phyloP scores from a whole-genome alignment of 1,140 invertebrate genomes.

The Rhizoglyphus robini region DNA sequence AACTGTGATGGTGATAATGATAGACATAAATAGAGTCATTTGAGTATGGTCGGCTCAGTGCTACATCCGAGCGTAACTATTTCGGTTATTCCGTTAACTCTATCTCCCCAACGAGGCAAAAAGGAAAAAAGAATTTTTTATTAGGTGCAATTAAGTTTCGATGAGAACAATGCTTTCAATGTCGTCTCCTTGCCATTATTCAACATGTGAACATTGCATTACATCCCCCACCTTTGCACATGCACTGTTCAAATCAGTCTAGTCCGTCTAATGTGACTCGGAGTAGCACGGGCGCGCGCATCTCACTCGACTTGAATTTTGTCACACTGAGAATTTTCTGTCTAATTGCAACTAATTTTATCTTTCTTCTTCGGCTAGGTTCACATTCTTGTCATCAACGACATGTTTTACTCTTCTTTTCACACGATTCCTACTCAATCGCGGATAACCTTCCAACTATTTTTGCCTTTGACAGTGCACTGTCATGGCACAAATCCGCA shows the following conservation, averaged over 20 bases:
- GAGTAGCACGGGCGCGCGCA: no score
- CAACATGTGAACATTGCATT: background rate
- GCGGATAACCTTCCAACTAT: constrained; percentile 15
- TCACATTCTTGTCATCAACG: constrained; percentile 6
- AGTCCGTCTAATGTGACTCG: no score
- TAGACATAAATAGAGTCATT: no score
- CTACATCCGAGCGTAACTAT: no score
- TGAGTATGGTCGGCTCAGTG: no score
- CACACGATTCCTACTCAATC: constrained; percentile 10
- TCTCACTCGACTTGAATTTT: background rate
- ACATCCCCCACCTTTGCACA: no score
- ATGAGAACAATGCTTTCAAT: constrained; percentile 14
- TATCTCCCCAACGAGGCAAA: no score
- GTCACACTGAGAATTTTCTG: background rate
- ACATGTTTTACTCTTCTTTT: constrained; percentile 7
- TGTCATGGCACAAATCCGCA: no score
- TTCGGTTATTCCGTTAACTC: no score
- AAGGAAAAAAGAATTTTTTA: background rate
- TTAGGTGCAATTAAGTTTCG: background rate
- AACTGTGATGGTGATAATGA: no score
- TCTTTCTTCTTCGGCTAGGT: background rate
- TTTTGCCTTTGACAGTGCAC: background rate
- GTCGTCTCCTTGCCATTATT: background rate
- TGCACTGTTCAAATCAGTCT: no score
- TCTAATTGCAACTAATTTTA: constrained; percentile 14